A percentile compares a stretch with the other conserved stretches of the same genome.
Conservation (phyloP, 2,797 vertebrate genomes). For the Lepilemur septentrionalis region DNA sequence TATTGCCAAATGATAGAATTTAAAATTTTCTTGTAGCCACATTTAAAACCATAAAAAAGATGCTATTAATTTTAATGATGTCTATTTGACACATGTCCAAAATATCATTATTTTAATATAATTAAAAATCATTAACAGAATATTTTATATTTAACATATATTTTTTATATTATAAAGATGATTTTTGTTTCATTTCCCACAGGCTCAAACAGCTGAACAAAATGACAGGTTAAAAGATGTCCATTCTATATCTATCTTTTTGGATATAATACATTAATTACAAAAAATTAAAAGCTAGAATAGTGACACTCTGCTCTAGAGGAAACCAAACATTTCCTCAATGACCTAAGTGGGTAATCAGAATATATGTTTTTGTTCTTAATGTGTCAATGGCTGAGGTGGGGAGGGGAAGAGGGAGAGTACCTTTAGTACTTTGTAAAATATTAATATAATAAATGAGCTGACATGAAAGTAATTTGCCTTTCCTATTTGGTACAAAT, state of each 20-base stretch:
- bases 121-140: background rate
- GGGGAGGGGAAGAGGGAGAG: background rate
- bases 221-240: background rate
- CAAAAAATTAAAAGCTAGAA: background rate
- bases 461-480: background rate
- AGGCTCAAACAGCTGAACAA: background rate
- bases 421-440: background rate
- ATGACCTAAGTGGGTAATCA: background rate
- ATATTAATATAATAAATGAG: background rate
- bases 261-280: background rate
- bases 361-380: background rate
- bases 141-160: background rate
- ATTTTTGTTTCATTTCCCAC: background rate
- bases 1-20: background rate
- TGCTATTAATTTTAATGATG: background rate
- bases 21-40: background rate
- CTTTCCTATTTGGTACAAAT: conserved; percentile 10
- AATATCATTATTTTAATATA: background rate
- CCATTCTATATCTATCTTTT: background rate
- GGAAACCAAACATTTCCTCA: background rate
- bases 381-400: background rate
- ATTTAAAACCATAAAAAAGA: background rate
- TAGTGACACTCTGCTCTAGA: background rate
- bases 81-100: background rate
- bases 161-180: background rate